Evolutionary conservation across 2,113 vertebrate species (phyloP).

Genomic region (Callaeas wilsoni): DNA sequence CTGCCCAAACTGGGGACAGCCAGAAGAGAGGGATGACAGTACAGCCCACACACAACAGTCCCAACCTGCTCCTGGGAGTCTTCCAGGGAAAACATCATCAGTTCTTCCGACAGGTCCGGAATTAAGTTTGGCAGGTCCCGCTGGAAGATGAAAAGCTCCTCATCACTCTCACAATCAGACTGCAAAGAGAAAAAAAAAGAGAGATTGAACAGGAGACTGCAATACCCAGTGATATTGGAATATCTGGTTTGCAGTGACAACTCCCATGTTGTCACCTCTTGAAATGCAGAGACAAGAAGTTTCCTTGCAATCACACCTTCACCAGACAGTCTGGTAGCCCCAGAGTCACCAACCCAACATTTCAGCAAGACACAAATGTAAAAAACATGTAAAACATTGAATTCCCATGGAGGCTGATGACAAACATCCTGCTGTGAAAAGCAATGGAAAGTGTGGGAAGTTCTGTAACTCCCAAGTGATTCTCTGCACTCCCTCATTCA

Average conservation of each 20-base stretch:
- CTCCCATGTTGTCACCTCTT: not conserved
- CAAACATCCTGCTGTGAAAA: not conserved
- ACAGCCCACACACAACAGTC: not conserved
- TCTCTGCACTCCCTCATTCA: not conserved
- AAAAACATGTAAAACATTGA: rapidly evolving
- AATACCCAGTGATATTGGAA: not conserved
- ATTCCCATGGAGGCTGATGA: not conserved
- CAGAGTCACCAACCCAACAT: not conserved
- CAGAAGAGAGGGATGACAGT: not conserved
- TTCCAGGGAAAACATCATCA: constrained; percentile 43
- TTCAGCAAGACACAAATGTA: not conserved
- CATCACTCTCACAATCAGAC: constrained; percentile 73
- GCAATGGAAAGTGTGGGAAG: rapidly evolving
- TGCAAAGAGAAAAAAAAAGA: constrained; percentile 20
- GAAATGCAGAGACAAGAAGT: not conserved
- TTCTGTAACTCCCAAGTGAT: not conserved
- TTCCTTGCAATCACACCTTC: not conserved
- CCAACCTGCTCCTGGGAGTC: constrained; percentile 59
- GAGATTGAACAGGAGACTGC: not conserved
- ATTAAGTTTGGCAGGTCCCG: constrained; percentile 64
- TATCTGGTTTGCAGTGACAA: not conserved
- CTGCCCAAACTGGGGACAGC: not conserved
- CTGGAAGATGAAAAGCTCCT: constrained; percentile 73
- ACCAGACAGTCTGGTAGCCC: not conserved
- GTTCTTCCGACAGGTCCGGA: constrained; percentile 63